phyloP scores from a whole-genome alignment of 2,797 vertebrate genomes.

The Sarcophilus harrisii region DNA sequence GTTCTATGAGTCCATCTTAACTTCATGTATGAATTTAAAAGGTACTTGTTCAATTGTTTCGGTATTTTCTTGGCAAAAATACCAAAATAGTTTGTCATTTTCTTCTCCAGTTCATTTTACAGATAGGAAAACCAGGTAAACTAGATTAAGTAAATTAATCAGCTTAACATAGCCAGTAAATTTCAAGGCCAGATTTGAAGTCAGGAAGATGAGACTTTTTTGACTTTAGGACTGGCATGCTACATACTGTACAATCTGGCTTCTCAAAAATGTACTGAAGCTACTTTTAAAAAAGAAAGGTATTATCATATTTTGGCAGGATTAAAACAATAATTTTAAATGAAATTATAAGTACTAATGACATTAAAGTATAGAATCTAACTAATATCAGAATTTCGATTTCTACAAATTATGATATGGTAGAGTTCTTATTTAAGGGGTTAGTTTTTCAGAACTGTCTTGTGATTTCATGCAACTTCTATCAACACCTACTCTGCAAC shows the following conservation, averaged over 20 bases:
- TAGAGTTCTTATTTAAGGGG: background rate
- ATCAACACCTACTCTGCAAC: background rate
- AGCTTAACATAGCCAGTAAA: background rate
- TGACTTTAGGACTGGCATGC: background rate
- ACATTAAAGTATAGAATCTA: background rate
- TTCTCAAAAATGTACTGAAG: background rate
- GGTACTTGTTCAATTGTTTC: too few relatives aligned
- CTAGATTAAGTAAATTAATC: background rate
- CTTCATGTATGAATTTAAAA: background rate
- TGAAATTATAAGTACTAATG: background rate
- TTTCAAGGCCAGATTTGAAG: background rate
- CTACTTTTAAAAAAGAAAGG: background rate
- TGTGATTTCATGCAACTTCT: background rate
- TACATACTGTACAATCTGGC: background rate
- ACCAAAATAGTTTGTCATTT: too few relatives aligned
- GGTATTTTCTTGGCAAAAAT: too few relatives aligned
- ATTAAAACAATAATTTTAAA: background rate
- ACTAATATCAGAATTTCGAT: background rate
- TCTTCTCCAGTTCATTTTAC: too few relatives aligned
- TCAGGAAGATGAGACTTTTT: background rate
- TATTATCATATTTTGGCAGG: background rate
- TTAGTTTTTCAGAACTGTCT: background rate
- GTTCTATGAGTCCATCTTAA: background rate
- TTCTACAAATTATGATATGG: background rate
- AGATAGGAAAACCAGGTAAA: background rate